These are phyloP conservation scores for Morone saxatilis DNA, from an alignment of 2,113 vertebrate species.

Conservation along the genomic window DNA sequence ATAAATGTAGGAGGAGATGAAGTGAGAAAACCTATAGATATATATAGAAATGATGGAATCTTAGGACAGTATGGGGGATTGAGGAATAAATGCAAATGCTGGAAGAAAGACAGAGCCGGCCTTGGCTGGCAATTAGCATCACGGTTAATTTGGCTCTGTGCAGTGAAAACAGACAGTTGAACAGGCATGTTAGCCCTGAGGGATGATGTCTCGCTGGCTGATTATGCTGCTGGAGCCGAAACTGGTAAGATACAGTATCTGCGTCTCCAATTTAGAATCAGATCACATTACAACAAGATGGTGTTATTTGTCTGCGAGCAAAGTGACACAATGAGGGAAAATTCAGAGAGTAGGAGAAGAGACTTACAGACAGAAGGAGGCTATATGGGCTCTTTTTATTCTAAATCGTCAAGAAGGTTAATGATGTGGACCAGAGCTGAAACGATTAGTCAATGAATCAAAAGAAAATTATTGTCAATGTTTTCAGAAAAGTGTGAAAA, in stretches of 20 bases:
- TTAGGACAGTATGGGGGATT: slow-evolving; percentile 11
- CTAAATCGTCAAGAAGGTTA: too few relatives aligned
- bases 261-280: slow-evolving; percentile 6
- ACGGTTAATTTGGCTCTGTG: slow-evolving; percentile 54
- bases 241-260: slow-evolving; percentile 3
- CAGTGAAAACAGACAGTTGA: slow-evolving; percentile 47
- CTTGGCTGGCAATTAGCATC: slow-evolving; percentile 52
- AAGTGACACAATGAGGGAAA: slow-evolving; percentile 3
- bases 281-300: slow-evolving; percentile 22
- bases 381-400: background rate
- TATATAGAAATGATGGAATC: slow-evolving; percentile 1
- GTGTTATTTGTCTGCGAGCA: slow-evolving; percentile 8
- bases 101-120: slow-evolving; percentile 39
- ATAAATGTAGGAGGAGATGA: slow-evolving; percentile 14
- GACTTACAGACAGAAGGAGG: background rate
- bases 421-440: background rate
- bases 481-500: too few relatives aligned
- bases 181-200: slow-evolving; percentile 36
- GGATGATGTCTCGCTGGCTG: slow-evolving; percentile 22
- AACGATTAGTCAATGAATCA: background rate
- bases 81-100: slow-evolving; percentile 31
- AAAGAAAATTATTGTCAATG: too few relatives aligned
- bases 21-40: background rate
- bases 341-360: background rate
- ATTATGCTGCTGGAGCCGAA: slow-evolving; percentile 3